Conservation (phyloP, 2,888 invertebrate genomes). For the Thyatira batis region DNA sequence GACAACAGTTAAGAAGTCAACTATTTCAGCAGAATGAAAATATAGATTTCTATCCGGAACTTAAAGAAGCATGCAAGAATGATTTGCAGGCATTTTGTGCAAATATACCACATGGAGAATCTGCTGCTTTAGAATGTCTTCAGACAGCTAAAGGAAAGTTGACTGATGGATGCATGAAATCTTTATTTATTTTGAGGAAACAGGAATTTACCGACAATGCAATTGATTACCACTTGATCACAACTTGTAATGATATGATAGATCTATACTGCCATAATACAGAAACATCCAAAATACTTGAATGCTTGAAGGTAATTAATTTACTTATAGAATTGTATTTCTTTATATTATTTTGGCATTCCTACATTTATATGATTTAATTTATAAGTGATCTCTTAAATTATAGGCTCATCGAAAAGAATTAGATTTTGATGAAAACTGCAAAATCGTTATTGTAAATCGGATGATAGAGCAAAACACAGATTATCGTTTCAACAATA, state of each 20-base stretch:
- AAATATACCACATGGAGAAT: conserved; percentile 85
- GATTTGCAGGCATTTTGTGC: conserved; percentile 90
- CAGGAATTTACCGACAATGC: conserved; percentile 93
- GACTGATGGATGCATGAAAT: conserved; percentile 87
- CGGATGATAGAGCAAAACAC: conserved; percentile 95
- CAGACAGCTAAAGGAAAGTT: conserved; percentile 84
- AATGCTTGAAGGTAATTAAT: conserved; percentile 87
- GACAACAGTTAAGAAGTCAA: conserved; percentile 95
- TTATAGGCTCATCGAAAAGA: conserved; percentile 88
- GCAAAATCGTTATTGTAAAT: conserved; percentile 91
- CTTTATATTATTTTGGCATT: conserved; percentile 6
- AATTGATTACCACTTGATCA: conserved; percentile 92
- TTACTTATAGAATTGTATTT: background rate
- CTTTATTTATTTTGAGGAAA: conserved; percentile 92
- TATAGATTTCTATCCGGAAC: conserved; percentile 91
- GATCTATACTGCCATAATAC: conserved; percentile 90
- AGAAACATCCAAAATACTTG: conserved; percentile 86
- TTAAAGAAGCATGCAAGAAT: conserved; percentile 90
- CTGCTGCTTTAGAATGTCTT: conserved; percentile 91
- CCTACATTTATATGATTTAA: background rate
- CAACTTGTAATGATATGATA: conserved; percentile 93
- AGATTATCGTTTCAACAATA: conserved; percentile 94
- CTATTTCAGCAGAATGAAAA: conserved; percentile 95
- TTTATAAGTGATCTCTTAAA: background rate
- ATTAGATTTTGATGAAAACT: conserved; percentile 90